These are phyloP conservation scores for Hippocampus abdominalis DNA, from an alignment of 2,113 vertebrate species.

Conservation along the genomic window DNA sequence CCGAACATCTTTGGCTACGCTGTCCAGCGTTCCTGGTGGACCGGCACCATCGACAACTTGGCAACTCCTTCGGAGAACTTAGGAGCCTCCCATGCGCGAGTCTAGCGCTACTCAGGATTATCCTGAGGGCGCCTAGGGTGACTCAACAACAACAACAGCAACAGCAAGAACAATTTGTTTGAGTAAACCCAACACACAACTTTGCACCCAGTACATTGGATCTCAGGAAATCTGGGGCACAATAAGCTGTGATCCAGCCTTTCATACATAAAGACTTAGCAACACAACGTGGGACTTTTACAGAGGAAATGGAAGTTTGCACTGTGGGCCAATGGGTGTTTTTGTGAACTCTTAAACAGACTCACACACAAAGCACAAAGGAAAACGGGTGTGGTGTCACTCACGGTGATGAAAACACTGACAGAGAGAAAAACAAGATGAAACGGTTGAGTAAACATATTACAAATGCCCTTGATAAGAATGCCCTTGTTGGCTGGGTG, in stretches of 20 bases:
- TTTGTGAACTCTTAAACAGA: constrained; percentile 2
- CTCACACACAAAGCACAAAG: constrained; percentile 7
- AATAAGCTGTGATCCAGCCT: not conserved
- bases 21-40: no score
- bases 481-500: not conserved
- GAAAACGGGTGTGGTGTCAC: constrained; percentile 6
- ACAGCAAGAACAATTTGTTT: not conserved
- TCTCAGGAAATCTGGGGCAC: not conserved
- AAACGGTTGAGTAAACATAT: constrained; percentile 5
- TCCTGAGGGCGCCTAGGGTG: no score
- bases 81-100: no score
- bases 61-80: no score
- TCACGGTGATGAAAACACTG: constrained; percentile 5
- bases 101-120: no score
- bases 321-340: not conserved
- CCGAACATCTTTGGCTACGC: no score
- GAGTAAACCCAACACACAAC: not conserved
- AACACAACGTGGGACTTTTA: not conserved
- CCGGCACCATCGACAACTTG: no score
- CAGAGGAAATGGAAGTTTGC: not conserved
- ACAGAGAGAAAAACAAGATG: constrained; percentile 12
- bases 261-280: not conserved
- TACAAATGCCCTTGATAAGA: not conserved
- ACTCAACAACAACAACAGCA: no score
- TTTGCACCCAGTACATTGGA: not conserved